These are phyloP conservation scores for Coreius guichenoti DNA, from an alignment of 2,797 vertebrate genomes.

Conservation along the genomic window DNA sequence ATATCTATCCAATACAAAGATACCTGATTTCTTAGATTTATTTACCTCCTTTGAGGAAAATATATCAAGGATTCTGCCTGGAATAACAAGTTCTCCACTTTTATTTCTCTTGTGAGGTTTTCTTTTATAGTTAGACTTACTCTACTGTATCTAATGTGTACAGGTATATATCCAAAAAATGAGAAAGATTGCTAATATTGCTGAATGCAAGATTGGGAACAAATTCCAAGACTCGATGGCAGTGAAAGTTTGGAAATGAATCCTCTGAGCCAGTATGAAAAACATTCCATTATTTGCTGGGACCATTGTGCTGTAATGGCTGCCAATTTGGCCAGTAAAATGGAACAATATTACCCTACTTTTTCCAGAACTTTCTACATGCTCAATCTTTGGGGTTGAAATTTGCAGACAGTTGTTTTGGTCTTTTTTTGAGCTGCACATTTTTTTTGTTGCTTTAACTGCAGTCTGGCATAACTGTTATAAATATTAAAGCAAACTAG, in stretches of 20 bases:
- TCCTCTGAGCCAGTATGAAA: conserved; percentile 70
- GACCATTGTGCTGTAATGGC: conserved; percentile 61
- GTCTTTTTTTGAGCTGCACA: neutral
- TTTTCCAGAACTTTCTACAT: conserved; percentile 75
- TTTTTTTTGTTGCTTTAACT: conserved; percentile 23
- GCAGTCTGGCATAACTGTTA: conserved; percentile 10
- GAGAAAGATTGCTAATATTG: conserved; percentile 33
- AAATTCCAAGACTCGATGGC: conserved; percentile 57
- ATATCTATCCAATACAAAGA: neutral
- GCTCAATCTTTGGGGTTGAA: conserved; percentile 68
- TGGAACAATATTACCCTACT: conserved; percentile 74
- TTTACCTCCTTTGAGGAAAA: conserved; percentile 23
- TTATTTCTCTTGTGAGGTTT: conserved; percentile 27
- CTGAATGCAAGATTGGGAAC: conserved; percentile 52
- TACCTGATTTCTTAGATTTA: neutral
- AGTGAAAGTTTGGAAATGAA: conserved; percentile 66
- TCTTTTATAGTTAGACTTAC: neutral
- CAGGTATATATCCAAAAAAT: conserved; percentile 6
- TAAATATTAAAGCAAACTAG: conserved; percentile 32
- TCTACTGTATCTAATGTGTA: conserved; percentile 1
- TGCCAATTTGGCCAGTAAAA: conserved; percentile 75
- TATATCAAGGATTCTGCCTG: conserved; percentile 20
- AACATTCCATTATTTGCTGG: conserved; percentile 74
- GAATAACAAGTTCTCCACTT: conserved; percentile 40
- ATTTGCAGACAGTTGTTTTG: conserved; percentile 64